These are phyloP conservation scores for Chlorops oryzae DNA, from an alignment of 1,140 invertebrate genomes.

Conservation along the genomic window DNA sequence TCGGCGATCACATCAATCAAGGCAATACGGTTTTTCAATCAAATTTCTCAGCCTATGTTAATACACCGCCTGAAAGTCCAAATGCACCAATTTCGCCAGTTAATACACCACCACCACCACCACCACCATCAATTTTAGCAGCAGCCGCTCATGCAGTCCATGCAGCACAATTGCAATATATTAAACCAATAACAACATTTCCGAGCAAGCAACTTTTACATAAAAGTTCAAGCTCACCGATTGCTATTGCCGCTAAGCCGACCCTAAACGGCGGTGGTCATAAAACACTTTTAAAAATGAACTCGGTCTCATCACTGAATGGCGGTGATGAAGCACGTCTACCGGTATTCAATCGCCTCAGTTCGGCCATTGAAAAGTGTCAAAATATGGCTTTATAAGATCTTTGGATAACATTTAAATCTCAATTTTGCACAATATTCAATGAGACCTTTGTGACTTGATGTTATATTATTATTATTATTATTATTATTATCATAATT, in stretches of 20 bases:
- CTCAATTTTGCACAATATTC: slow-evolving; percentile 20
- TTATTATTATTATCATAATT: no score
- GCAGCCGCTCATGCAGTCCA: no score
- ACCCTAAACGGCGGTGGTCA: not conserved
- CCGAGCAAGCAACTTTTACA: slow-evolving; percentile 30
- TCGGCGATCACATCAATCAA: slow-evolving; percentile 51
- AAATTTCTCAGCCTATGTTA: slow-evolving; percentile 22
- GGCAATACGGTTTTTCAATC: slow-evolving; percentile 12
- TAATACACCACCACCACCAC: slow-evolving; percentile 43
- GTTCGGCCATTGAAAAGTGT: slow-evolving; percentile 55
- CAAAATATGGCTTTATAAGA: slow-evolving; percentile 55
- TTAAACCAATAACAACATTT: slow-evolving; percentile 27
- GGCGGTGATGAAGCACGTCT: slow-evolving; percentile 49
- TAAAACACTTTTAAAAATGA: slow-evolving; percentile 13
- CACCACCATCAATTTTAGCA: slow-evolving; percentile 23
- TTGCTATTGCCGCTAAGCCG: slow-evolving; percentile 19
- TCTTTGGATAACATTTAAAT: slow-evolving; percentile 31
- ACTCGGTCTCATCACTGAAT: slow-evolving; percentile 17
- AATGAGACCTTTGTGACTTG: slow-evolving; percentile 1
- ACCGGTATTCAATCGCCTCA: slow-evolving; percentile 67
- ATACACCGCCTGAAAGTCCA: slow-evolving; percentile 40
- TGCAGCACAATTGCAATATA: no score
- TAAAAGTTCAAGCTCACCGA: slow-evolving; percentile 34
- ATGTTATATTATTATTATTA: slow-evolving; percentile 25
- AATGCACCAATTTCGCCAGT: slow-evolving; percentile 42